Evolutionary conservation across 2,888 invertebrate species (phyloP).

Genomic region (Tipula unca): DNA sequence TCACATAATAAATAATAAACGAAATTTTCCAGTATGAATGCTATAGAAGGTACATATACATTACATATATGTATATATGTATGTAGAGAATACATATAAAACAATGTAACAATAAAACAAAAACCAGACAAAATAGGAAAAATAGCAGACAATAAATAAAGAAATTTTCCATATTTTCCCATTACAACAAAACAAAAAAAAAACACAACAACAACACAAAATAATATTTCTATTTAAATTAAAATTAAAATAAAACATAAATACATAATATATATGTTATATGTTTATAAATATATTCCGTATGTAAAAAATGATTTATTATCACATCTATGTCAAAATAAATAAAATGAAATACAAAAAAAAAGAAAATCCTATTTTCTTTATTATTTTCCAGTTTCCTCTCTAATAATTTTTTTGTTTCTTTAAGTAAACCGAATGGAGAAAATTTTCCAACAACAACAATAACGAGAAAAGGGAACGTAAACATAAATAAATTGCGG

Average conservation of each 20-base stretch:
- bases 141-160: constrained; percentile 1
- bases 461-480: neutral
- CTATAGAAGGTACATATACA: too few relatives aligned
- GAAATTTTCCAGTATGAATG: neutral
- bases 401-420: neutral
- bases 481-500: neutral
- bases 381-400: neutral
- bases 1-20: neutral
- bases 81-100: neutral
- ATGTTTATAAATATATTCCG: neutral
- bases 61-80: too few relatives aligned
- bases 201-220: neutral
- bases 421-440: neutral
- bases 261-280: neutral
- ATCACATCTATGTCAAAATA: constrained; percentile 14
- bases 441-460: neutral
- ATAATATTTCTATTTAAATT: neutral
- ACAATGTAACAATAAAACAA: neutral
- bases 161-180: neutral
- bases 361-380: neutral
- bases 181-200: neutral
- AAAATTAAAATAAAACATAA: neutral
- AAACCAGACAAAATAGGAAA: neutral
- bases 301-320: neutral
- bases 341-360: neutral